phyloP scores from a whole-genome alignment of 2,888 invertebrate genomes.

The Acronicta alni region DNA sequence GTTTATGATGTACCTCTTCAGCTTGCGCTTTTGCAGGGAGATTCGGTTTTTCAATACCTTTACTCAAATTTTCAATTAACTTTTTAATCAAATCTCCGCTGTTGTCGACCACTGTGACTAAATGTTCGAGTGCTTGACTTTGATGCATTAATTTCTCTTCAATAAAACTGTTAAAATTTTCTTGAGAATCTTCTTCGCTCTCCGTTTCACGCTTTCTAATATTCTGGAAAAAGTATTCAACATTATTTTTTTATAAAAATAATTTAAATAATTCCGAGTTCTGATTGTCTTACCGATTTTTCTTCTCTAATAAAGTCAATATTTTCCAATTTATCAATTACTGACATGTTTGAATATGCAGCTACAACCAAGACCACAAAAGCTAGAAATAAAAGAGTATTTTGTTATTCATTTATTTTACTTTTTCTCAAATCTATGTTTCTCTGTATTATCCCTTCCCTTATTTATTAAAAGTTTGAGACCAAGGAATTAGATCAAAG shows the following conservation, averaged over 20 bases:
- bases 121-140: conserved; percentile 71
- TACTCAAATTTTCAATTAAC: conserved; percentile 66
- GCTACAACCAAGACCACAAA: conserved; percentile 34
- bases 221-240: conserved; percentile 55
- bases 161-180: conserved; percentile 62
- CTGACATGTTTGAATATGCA: conserved; percentile 46
- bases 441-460: too few relatives aligned
- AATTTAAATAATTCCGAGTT: not conserved
- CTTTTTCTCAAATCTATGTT: too few relatives aligned
- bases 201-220: conserved; percentile 61
- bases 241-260: too few relatives aligned
- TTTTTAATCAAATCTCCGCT: conserved; percentile 65
- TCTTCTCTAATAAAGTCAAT: conserved; percentile 20
- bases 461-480: too few relatives aligned
- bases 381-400: conserved; percentile 25
- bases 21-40: conserved; percentile 66
- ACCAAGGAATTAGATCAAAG: too few relatives aligned
- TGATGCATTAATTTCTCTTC: conserved; percentile 74
- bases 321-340: conserved; percentile 4
- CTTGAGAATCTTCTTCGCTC: conserved; percentile 29
- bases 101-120: conserved; percentile 62
- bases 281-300: conserved; percentile 57
- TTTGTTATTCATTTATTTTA: too few relatives aligned
- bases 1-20: conserved; percentile 55
- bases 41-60: conserved; percentile 61